Evolutionary conservation across 2,113 vertebrate species (phyloP).

Genomic region (Condylura cristata): DNA sequence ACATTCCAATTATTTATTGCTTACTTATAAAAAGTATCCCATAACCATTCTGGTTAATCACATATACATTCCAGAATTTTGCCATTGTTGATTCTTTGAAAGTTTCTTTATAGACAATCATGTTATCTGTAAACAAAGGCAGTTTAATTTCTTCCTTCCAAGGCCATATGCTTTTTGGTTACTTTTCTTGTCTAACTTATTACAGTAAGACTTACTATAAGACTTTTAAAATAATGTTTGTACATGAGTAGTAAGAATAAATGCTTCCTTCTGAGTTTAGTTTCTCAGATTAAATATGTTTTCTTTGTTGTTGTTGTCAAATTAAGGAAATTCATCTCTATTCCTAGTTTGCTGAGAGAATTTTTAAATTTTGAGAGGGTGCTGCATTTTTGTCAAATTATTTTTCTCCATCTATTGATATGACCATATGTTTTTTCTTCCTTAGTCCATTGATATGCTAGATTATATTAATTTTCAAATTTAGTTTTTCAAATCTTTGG

Average conservation of each 20-base stretch:
- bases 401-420: background rate
- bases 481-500: background rate
- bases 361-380: background rate
- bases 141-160: too few relatives aligned
- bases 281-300: background rate
- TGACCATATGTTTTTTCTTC: background rate
- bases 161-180: too few relatives aligned
- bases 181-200: too few relatives aligned
- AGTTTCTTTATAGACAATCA: background rate
- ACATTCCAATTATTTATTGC: background rate
- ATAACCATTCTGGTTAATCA: background rate
- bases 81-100: background rate
- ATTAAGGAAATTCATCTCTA: background rate
- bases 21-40: background rate
- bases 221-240: background rate
- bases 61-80: background rate
- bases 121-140: background rate
- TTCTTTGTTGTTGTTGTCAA: too few relatives aligned
- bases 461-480: background rate
- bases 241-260: background rate
- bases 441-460: background rate
- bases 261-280: background rate
- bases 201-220: too few relatives aligned
- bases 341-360: too few relatives aligned
- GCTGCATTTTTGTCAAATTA: background rate